Conservation (phyloP, 2,888 invertebrate genomes). For the Anagyrus pseudococci region DNA sequence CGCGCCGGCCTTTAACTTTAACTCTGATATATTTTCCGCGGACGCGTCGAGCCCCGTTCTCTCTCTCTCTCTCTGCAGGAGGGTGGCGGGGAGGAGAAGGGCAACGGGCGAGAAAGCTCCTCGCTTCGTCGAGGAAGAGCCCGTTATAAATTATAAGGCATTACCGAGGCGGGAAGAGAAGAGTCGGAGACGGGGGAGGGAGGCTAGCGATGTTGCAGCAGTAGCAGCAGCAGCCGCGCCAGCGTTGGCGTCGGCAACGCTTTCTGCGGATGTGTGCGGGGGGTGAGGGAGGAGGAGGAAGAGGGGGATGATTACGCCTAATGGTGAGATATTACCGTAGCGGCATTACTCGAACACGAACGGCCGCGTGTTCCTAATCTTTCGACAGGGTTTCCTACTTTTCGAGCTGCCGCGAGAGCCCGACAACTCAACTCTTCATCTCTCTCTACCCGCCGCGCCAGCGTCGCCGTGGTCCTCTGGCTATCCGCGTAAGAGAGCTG, state of each 20-base stretch:
- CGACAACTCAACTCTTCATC: too few relatives aligned
- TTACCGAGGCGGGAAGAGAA: slow-evolving; percentile 48
- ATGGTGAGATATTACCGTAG: slow-evolving; percentile 62
- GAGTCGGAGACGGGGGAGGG: slow-evolving; percentile 15
- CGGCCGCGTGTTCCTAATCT: slow-evolving; percentile 58
- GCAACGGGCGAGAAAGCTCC: slow-evolving; percentile 38
- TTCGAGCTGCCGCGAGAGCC: slow-evolving; percentile 49
- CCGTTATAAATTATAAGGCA: slow-evolving; percentile 62
- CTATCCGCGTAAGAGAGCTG: too few relatives aligned
- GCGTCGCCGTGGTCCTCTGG: too few relatives aligned
- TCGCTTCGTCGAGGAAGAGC: slow-evolving; percentile 45
- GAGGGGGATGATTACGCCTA: slow-evolving; percentile 62
- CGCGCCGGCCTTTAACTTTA: slow-evolving; percentile 54
- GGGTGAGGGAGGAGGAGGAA: too few relatives aligned
- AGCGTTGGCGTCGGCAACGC: too few relatives aligned
- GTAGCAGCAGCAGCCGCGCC: too few relatives aligned
- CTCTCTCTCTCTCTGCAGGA: slow-evolving; percentile 26
- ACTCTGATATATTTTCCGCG: slow-evolving; percentile 57
- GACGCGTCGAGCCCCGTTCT: slow-evolving; percentile 39
- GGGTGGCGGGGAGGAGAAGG: slow-evolving; percentile 34
- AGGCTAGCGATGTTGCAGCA: slow-evolving; percentile 48
- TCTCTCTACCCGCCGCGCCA: too few relatives aligned
- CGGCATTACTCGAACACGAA: slow-evolving; percentile 60
- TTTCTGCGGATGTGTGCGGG: too few relatives aligned
- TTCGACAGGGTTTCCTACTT: slow-evolving; percentile 62